Base-by-base conservation (phyloP, 2,888 invertebrate genomes). In the Drosophila barbarae region DNA sequence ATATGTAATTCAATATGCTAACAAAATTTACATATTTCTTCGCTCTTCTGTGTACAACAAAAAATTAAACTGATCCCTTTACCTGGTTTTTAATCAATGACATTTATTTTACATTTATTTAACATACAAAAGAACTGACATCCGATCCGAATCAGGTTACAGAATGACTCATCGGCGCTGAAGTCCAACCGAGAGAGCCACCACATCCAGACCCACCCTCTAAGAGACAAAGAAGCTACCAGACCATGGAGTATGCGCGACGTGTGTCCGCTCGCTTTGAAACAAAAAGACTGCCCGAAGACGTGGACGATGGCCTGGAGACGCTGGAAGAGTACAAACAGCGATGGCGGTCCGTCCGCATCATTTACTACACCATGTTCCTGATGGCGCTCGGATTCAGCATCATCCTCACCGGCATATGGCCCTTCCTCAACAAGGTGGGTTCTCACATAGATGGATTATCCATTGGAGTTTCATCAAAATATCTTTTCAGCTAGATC, bases 301-400 rank as follows among this genome's bases (percentile, higher is more conserved):
- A 88, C 54, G 69, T 88, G 3, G 86, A 88, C 67, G 91, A 91
- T 81, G 90, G 90, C 58, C 90, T 95, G 82, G 96, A 96, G 91
- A 94, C 93, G 6, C 87, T 90, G 42, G 89, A 90, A 64, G 93
- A 95, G 87, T 92, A 92, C 75, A 91, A 91, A 75, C 91, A 93
- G 87, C 91, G 96, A 90, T 95, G 94, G 94, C 92, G 92, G 73
- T 96, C 96, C 71, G 91, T 96, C 69, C 93, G 94, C 84, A 91
- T 95, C 42, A 94, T 96, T 85, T 96, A 96, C 90, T 95, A 95
- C 89, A 96, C 96, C 57, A 95, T 96, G 94, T 96, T 96, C 90
- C 92, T 96, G 73, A 96, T 96, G 93, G 95, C 95, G 0, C 90
- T 96, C 51, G 96, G 95, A 28, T 96, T 96, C 90, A 96, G 96